Conservation (phyloP, 1,140 invertebrate genomes). For the Ceratina australensis region DNA sequence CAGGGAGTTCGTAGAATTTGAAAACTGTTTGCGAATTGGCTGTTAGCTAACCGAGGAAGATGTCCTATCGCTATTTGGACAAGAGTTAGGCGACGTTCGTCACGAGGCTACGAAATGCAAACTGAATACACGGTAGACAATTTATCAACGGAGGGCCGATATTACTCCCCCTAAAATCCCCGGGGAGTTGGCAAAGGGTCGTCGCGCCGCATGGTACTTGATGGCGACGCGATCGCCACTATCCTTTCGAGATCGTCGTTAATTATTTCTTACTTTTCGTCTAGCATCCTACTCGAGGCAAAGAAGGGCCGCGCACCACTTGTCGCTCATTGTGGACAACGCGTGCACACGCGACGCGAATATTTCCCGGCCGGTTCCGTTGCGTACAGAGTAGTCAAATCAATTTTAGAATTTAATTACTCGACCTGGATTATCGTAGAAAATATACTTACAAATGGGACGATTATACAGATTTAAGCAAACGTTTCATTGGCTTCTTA, state of each 20-base stretch:
- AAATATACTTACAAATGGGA: constrained; percentile 4
- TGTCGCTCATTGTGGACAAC: constrained; percentile 53
- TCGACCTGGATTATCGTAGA: neutral
- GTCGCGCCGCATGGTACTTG: constrained; percentile 51
- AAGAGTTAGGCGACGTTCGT: constrained; percentile 16
- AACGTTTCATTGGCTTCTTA: constrained; percentile 27
- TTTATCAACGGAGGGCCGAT: constrained; percentile 63
- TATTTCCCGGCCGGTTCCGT: constrained; percentile 5
- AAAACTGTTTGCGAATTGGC: neutral
- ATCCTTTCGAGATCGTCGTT: constrained; percentile 73
- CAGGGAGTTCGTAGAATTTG: neutral
- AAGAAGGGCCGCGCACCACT: constrained; percentile 35
- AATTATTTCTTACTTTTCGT: constrained; percentile 77
- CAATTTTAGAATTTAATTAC: neutral
- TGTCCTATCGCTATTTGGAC: constrained; percentile 19
- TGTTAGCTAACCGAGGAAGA: neutral
- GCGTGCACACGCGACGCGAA: constrained; percentile 7
- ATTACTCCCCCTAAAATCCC: constrained; percentile 71
- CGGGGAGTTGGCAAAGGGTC: constrained; percentile 64
- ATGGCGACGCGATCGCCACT: constrained; percentile 74
- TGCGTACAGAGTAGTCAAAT: constrained; percentile 12
- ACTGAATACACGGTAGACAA: constrained; percentile 58
- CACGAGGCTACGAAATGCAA: constrained; percentile 57
- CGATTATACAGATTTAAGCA: neutral
- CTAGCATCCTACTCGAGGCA: constrained; percentile 67